Evolutionary conservation across 2,113 vertebrate species (phyloP), one percentile per base, ranked within the genome.

Genomic region (Oophaga pumilio): DNA sequence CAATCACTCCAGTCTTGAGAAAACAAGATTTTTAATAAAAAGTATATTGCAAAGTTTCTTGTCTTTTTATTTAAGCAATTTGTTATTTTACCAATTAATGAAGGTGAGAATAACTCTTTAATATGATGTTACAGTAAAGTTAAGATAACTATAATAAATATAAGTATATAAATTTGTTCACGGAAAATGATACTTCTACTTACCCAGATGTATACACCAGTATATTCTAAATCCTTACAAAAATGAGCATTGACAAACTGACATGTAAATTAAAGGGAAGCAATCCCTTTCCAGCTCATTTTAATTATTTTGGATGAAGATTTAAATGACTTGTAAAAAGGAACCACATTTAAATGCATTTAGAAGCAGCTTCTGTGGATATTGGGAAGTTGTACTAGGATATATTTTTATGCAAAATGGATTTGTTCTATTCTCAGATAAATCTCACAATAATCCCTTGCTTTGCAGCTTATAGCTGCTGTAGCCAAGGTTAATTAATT

Each of bases 401-500:
- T 88, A 90, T 15, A 90, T 90, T 86, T 90, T 89, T 86, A 93
- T 82, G 68, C 91, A 92, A 91, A 93, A 90, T 84, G 56, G 78
- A 91, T 93, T 94, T 94, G 50, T 92, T 92, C 93, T 93, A 88
- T 90, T 93, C 33, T 90, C 82, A 89, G 89, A 90, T 93, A 91
- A 95, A 89, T 89, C 81, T 89, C 0, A 0, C 26, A 89, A 81
- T 88, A 93, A 93, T 93, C 90, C 91, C 82, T 91, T 93, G 59
- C 86, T 91, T 91, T 93, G 74, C 90, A 92, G 89, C 85, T 91
- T 93, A 87, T 86, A 90, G 57, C 69, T 90, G 85, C 87, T 90
- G 68, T 60, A 93, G 91, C 82, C 86, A 93, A 93, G 86, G 92
- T 92, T 94, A 95, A 94, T 94, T 94, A 94, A 95, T 94, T 93